Evolutionary conservation across 1,140 invertebrate species (phyloP).

Genomic region (Drosophila mojavensis): DNA sequence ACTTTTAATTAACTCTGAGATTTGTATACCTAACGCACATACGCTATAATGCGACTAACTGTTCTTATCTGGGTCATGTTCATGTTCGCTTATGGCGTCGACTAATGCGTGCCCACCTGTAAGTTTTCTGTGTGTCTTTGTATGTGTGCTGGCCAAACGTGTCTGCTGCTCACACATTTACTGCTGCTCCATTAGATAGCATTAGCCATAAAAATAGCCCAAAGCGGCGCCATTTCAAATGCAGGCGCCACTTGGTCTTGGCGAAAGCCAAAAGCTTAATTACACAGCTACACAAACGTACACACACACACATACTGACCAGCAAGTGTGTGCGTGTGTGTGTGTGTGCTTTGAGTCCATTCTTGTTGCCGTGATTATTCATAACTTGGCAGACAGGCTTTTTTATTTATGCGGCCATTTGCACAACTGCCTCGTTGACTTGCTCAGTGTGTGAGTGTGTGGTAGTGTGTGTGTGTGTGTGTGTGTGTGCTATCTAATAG

Average conservation of each 20-base stretch:
- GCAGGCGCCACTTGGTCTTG: slow-evolving; percentile 38
- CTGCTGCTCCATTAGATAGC: slow-evolving; percentile 64
- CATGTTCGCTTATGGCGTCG: slow-evolving; percentile 22
- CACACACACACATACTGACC: not conserved
- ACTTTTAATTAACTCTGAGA: slow-evolving; percentile 79
- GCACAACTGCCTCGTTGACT: slow-evolving; percentile 56
- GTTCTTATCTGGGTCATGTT: slow-evolving; percentile 58
- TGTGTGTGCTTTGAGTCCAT: not conserved
- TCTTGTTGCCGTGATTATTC: slow-evolving; percentile 75
- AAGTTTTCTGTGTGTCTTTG: slow-evolving; percentile 7
- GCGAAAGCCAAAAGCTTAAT: slow-evolving; percentile 64
- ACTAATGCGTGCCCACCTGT: slow-evolving; percentile 32
- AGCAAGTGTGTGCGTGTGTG: slow-evolving; percentile 6
- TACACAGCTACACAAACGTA: slow-evolving; percentile 54
- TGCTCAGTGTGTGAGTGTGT: slow-evolving; percentile 14
- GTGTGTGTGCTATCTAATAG: slow-evolving; percentile 51
- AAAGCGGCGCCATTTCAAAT: slow-evolving; percentile 63
- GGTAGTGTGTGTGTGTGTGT: slow-evolving; percentile 1
- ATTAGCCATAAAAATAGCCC: slow-evolving; percentile 72
- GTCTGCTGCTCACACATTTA: slow-evolving; percentile 28
- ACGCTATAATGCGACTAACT: slow-evolving; percentile 17
- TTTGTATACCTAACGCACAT: slow-evolving; percentile 60
- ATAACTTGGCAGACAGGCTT: slow-evolving; percentile 75
- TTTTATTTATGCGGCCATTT: slow-evolving; percentile 77
- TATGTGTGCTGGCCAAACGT: slow-evolving; percentile 17